A percentile compares a stretch with the other conserved stretches of the same genome.
phyloP scores from a whole-genome alignment of 2,797 vertebrate species.

The Pseudochaenichthys georgianus region DNA sequence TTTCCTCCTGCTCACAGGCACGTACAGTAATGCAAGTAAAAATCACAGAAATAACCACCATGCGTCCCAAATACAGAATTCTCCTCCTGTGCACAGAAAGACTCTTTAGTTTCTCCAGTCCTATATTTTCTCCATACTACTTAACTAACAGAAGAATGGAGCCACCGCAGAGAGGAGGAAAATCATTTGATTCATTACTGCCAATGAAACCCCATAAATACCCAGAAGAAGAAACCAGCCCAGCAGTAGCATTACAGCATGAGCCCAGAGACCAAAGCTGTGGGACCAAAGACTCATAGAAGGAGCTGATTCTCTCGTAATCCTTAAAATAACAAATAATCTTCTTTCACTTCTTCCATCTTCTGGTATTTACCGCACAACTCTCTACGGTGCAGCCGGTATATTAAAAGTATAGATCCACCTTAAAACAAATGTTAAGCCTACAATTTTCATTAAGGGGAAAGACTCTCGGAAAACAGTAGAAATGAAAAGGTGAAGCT shows the following conservation, averaged over 20 bases:
- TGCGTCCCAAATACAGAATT: constrained; percentile 12
- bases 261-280: constrained; percentile 37
- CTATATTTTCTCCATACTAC: constrained; percentile 53
- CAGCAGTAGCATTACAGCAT: constrained; percentile 40
- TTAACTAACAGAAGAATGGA: constrained; percentile 49
- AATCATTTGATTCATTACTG: constrained; percentile 69
- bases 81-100: constrained; percentile 18
- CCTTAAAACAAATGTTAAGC: background rate
- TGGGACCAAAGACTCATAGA: constrained; percentile 35
- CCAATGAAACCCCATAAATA: constrained; percentile 67
- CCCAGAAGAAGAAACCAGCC: constrained; percentile 55
- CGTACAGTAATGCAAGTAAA: background rate
- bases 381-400: background rate
- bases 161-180: constrained; percentile 59
- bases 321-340: constrained; percentile 56
- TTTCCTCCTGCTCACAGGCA: constrained; percentile 19
- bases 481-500: background rate
- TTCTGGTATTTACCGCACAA: constrained; percentile 10
- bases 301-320: constrained; percentile 29
- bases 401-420: constrained; percentile 2
- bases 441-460: background rate
- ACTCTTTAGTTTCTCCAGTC: constrained; percentile 37
- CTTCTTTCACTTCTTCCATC: constrained; percentile 45
- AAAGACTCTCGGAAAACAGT: background rate
- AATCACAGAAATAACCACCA: background rate